These are phyloP conservation scores for Pseudobourletiella spinata DNA, from an alignment of 1,140 invertebrate species.

Conservation along the genomic window DNA sequence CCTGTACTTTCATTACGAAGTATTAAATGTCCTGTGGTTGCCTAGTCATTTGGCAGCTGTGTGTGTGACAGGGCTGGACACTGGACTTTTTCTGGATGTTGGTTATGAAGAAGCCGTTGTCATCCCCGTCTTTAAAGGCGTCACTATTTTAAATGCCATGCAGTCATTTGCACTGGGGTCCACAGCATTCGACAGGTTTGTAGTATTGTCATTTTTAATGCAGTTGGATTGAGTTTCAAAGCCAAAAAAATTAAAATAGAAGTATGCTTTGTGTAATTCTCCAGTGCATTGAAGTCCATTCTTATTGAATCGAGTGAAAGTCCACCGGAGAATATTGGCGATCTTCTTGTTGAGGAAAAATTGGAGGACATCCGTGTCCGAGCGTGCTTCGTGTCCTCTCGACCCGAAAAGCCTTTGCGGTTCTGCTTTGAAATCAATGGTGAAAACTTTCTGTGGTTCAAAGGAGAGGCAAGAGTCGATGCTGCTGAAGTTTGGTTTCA, in stretches of 20 bases:
- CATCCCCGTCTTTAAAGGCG: slow-evolving; percentile 75
- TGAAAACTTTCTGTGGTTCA: slow-evolving; percentile 50
- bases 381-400: slow-evolving; percentile 77
- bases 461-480: slow-evolving; percentile 63
- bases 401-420: slow-evolving; percentile 34
- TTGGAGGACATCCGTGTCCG: slow-evolving; percentile 59
- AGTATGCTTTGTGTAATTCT: no score
- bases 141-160: slow-evolving; percentile 68
- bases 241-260: no score
- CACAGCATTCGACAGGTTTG: slow-evolving; percentile 57
- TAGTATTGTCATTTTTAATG: no score
- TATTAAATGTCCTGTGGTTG: slow-evolving; percentile 58
- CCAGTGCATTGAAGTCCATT: slow-evolving; percentile 13
- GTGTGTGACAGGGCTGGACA: slow-evolving; percentile 62
- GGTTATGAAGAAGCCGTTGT: slow-evolving; percentile 73
- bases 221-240: no score
- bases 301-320: slow-evolving; percentile 13
- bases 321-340: slow-evolving; percentile 11
- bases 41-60: slow-evolving; percentile 71
- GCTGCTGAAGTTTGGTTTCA: slow-evolving; percentile 76
- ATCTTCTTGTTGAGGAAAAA: slow-evolving; percentile 27
- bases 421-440: slow-evolving; percentile 65
- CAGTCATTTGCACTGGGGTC: slow-evolving; percentile 65
- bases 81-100: slow-evolving; percentile 73
- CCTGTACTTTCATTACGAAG: slow-evolving; percentile 86